Evolutionary conservation across 1,140 invertebrate species (phyloP), one percentile per base, ranked within the genome.

Genomic region (Drosophila repletoides): DNA sequence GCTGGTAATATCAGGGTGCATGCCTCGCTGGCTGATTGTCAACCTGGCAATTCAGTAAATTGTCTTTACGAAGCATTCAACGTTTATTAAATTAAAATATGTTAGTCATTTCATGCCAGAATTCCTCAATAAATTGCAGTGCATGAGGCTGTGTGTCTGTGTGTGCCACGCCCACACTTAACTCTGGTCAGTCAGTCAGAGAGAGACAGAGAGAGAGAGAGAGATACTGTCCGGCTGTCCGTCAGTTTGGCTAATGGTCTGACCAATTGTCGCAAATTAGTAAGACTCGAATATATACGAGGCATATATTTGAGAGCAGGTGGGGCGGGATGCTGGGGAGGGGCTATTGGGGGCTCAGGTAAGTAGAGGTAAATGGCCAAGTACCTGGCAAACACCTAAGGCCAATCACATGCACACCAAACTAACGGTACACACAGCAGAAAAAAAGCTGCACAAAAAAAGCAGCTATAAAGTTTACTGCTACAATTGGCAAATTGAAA

Each of bases 401-500:
- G 79, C 79, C 80, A 84, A 81, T 83, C 72, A 83, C 73, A 81
- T 76, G 77, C 61, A 70, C 67, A 71, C 33, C 69, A 21, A 52
- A 12, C 75, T 84, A 84, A 84, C 80, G 79, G 79, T 79, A 79
- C 41, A 43, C 24, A 24, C 21, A 46, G 26, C 1, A 51, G 40
- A 15, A 21, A 34, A 5, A 12, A 29, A 33, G 14, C 51, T 71
- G 46, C 51, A 49, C 38, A 33, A 51, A 53, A 59, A 53, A 59
- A 49, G 86, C 75, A 86, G 80, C 80, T 86, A 84, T 72, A 86
- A 76, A 72, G 58, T 84, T 86, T 87, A 84, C 80, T 84, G 80
- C 80, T 84, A 86, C 80, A 84, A 84, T 84, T 84, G 80, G 80
- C 80, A 84, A 84, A 84, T 84, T 84, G 80, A 86, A 84, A 84